These are phyloP conservation scores for Notodonta dromedarius DNA, from an alignment of 2,888 invertebrate species.

Conservation along the genomic window DNA sequence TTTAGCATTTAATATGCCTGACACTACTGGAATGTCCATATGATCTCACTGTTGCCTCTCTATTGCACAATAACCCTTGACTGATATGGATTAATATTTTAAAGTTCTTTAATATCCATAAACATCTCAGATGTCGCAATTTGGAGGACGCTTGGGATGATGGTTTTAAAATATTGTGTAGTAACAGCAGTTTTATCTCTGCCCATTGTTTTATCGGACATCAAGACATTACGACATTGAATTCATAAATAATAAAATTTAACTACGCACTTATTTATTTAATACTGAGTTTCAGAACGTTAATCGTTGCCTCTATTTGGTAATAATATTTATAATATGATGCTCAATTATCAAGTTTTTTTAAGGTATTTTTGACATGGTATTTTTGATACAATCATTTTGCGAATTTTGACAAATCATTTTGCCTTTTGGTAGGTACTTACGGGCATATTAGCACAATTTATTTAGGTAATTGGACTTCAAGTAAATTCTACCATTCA, in stretches of 20 bases:
- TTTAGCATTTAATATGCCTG: slow-evolving; percentile 56
- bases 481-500: not conserved
- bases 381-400: not conserved
- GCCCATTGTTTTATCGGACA: slow-evolving; percentile 1
- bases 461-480: not conserved
- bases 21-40: slow-evolving; percentile 54
- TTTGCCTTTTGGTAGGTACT: too few species aligned
- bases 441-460: too few species aligned
- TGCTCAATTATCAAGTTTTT: not conserved
- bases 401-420: not conserved
- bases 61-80: slow-evolving; percentile 32
- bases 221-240: slow-evolving; percentile 2
- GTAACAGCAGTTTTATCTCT: not conserved
- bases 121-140: not conserved
- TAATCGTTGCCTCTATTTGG: not conserved
- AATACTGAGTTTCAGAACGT: not conserved
- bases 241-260: slow-evolving; percentile 4
- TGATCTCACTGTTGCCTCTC: slow-evolving; percentile 33
- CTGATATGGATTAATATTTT: slow-evolving; percentile 25
- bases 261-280: too few species aligned
- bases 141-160: too few species aligned
- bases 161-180: not conserved
- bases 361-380: not conserved
- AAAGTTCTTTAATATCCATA: slow-evolving; percentile 6
- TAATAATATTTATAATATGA: not conserved